Conservation (phyloP, 1,140 invertebrate genomes). For the Aphaenogaster rudis region DNA sequence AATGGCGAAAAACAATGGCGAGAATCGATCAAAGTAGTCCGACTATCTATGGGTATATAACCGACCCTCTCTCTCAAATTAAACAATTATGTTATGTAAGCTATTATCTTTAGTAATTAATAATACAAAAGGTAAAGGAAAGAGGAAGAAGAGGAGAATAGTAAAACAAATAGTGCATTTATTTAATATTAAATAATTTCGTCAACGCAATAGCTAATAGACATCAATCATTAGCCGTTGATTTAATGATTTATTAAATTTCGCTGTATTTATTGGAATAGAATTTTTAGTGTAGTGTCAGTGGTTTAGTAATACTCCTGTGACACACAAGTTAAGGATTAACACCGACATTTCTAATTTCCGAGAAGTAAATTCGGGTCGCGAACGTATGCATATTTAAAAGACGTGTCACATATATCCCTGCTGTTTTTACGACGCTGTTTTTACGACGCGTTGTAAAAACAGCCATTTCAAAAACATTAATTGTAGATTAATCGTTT, state of each 20-base stretch:
- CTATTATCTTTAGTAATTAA: constrained; percentile 27
- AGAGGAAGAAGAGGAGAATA: neutral
- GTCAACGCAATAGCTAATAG: neutral
- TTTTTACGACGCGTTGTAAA: no score
- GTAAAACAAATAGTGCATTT: neutral
- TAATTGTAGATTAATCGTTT: neutral
- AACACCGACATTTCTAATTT: constrained; percentile 25
- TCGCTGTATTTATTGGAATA: neutral
- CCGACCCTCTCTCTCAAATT: neutral
- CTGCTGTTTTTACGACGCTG: no score
- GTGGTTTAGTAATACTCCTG: neutral
- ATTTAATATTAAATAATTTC: constrained; percentile 25
- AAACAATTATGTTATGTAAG: neutral
- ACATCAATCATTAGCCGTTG: neutral
- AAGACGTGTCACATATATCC: neutral
- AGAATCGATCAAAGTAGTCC: constrained; percentile 4
- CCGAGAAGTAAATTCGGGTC: constrained; percentile 38
- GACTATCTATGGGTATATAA: neutral
- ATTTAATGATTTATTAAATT: neutral
- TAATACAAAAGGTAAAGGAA: neutral
- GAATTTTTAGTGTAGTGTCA: constrained; percentile 2
- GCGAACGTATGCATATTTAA: constrained; percentile 3
- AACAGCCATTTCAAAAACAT: constrained; percentile 3
- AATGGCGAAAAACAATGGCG: neutral
- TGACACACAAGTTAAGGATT: constrained; percentile 22